Percentiles rank a stretch among this genome's conserved stretches.
Evolutionary conservation across 2,797 vertebrate genomes (phyloP).

Genomic region (Coreius guichenoti): DNA sequence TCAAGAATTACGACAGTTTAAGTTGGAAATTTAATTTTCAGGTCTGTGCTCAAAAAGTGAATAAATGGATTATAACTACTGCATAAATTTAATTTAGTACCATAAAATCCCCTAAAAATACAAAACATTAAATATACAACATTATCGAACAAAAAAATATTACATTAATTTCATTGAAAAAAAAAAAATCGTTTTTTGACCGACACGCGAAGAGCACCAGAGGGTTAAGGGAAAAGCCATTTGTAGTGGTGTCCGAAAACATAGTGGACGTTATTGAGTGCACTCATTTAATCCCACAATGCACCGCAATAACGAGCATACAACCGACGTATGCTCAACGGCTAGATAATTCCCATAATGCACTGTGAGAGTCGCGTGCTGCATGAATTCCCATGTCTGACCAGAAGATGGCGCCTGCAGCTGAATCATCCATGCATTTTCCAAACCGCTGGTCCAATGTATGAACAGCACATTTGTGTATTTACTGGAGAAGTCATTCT

Average conservation of each 20-base stretch:
- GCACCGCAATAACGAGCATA: not conserved
- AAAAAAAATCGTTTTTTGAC: no score
- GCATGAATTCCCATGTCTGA: not conserved
- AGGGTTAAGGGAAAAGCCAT: not conserved
- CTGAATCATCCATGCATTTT: not conserved
- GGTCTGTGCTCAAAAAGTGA: no score
- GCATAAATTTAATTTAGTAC: no score
- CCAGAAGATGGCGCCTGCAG: not conserved
- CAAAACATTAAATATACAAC: no score
- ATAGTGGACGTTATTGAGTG: not conserved
- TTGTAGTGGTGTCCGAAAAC: not conserved
- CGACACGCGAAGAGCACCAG: no score
- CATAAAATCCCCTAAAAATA: no score
- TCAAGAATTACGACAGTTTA: no score
- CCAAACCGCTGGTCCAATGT: not conserved
- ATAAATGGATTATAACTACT: no score
- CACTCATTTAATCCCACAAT: not conserved
- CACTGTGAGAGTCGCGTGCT: not conserved
- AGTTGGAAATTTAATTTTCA: no score
- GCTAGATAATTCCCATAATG: not conserved
- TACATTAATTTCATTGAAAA: no score
- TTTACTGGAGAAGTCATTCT: not conserved
- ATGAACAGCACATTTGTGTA: no score
- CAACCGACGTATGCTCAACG: not conserved
- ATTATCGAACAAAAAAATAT: no score